These are phyloP conservation scores for Saguinus midas DNA, from an alignment of 2,113 vertebrate genomes.

Conservation along the genomic window DNA sequence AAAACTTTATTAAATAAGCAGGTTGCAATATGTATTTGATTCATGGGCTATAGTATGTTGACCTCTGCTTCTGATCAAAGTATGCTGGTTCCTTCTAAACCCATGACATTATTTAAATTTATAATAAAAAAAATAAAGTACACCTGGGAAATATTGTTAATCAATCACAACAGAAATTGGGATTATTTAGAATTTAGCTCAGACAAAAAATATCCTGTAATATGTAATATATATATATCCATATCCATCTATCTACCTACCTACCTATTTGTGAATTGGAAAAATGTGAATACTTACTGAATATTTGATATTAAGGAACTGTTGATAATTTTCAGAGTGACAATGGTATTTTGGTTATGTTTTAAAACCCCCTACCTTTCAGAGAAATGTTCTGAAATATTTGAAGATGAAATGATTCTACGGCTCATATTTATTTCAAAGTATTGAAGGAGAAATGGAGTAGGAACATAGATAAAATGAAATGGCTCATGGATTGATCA, in stretches of 20 bases:
- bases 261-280: neutral
- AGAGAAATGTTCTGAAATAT: neutral
- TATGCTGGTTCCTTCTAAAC: too few relatives aligned
- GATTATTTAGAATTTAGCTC: slow-evolving; percentile 19
- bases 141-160: neutral
- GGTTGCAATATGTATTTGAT: neutral
- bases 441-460: neutral
- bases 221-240: neutral
- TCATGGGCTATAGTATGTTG: neutral
- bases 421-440: neutral
- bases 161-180: neutral
- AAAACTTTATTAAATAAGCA: neutral
- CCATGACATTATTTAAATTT: too few relatives aligned
- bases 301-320: neutral
- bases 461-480: neutral
- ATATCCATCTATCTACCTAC: neutral
- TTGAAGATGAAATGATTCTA: neutral
- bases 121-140: neutral
- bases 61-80: neutral
- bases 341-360: neutral
- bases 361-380: neutral
- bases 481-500: neutral
- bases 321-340: neutral
- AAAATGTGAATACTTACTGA: neutral
- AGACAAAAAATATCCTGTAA: neutral